Conservation (phyloP, 2,888 invertebrate genomes). For the Leucophenga montana region DNA sequence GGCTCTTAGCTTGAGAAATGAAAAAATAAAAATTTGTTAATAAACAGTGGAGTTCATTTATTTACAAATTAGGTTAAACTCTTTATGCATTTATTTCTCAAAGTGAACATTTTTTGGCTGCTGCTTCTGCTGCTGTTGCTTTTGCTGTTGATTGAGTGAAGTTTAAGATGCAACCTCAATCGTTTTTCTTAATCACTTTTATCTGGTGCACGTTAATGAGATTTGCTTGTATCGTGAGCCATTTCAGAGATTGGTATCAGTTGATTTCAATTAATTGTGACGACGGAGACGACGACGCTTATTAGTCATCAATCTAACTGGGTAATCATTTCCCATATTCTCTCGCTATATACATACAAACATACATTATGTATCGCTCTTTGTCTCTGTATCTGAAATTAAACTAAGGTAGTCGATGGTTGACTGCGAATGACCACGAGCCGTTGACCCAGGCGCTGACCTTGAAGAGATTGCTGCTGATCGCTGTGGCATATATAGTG, state of each 20-base stretch:
- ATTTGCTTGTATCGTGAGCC: conserved; percentile 72
- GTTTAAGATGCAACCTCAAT: too few species aligned
- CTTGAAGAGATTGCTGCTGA: conserved; percentile 60
- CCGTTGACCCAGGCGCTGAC: too few species aligned
- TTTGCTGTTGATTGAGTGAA: conserved; percentile 22
- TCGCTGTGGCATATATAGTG: too few species aligned
- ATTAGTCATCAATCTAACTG: conserved; percentile 72
- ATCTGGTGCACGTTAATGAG: conserved; percentile 70
- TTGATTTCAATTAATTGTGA: conserved; percentile 69
- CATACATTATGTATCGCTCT: not conserved
- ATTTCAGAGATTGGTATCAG: conserved; percentile 71
- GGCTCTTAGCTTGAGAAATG: too few species aligned
- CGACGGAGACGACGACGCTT: conserved; percentile 68
- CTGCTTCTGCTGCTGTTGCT: conserved; percentile 29
- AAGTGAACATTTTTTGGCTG: not conserved
- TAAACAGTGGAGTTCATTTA: conserved; percentile 67
- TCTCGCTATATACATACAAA: conserved; percentile 23
- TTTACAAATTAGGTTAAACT: conserved; percentile 57
- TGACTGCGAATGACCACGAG: too few species aligned
- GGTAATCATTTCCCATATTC: conserved; percentile 57
- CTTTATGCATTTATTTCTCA: conserved; percentile 62
- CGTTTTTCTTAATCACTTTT: conserved; percentile 45
- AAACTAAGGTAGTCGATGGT: too few species aligned
- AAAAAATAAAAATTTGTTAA: conserved; percentile 53
- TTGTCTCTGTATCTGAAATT: too few species aligned